Evolutionary conservation across 2,888 invertebrate genomes (phyloP).

Genomic region (Eumerus sabulonum): DNA sequence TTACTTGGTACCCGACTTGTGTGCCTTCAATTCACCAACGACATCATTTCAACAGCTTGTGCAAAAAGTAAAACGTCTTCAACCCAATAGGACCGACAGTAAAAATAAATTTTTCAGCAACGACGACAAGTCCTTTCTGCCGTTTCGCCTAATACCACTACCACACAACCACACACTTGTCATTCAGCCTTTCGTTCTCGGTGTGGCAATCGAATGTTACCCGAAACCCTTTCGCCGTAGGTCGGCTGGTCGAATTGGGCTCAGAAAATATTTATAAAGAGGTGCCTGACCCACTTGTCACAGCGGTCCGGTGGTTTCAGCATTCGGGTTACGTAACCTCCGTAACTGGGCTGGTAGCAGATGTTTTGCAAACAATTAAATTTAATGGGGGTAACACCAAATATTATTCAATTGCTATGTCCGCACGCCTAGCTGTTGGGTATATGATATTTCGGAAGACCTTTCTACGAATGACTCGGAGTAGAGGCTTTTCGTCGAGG

Average conservation of each 20-base stretch:
- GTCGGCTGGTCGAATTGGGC: neutral
- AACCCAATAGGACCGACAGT: conserved; percentile 51
- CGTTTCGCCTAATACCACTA: too few relatives aligned
- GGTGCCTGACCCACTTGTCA: conserved; percentile 41
- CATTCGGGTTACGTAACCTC: conserved; percentile 54
- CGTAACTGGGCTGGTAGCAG: conserved; percentile 57
- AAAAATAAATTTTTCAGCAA: conserved; percentile 58
- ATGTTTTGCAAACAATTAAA: conserved; percentile 68
- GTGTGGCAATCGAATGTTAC: too few relatives aligned
- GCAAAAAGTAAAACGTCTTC: conserved; percentile 44
- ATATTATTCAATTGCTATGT: conserved; percentile 68
- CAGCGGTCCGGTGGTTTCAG: conserved; percentile 8
- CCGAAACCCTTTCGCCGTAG: too few relatives aligned
- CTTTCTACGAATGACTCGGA: neutral
- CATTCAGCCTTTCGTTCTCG: too few relatives aligned
- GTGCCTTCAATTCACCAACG: conserved; percentile 29
- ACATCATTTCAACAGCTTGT: conserved; percentile 56
- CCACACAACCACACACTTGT: too few relatives aligned
- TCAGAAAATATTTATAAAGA: conserved; percentile 4
- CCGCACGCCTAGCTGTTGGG: conserved; percentile 64
- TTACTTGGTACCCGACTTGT: conserved; percentile 46
- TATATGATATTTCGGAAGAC: conserved; percentile 27
- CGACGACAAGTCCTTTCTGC: conserved; percentile 36
- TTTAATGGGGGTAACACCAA: conserved; percentile 68
- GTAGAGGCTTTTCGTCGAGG: conserved; percentile 5